These are phyloP conservation scores for Nicator chloris DNA, from an alignment of 2,113 vertebrate genomes.

Conservation along the genomic window DNA sequence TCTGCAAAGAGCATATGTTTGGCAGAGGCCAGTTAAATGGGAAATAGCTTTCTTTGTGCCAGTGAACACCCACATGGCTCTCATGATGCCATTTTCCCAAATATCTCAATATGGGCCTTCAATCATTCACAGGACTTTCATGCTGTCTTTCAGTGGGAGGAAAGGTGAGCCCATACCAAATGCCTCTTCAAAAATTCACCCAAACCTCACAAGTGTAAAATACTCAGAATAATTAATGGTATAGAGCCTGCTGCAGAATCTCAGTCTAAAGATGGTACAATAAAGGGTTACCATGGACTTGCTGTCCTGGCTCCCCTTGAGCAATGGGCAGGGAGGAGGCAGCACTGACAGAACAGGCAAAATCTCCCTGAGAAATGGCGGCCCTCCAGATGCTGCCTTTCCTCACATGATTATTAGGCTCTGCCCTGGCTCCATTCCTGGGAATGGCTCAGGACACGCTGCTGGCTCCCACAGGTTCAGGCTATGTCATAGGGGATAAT, in stretches of 20 bases:
- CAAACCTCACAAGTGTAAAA: not conserved
- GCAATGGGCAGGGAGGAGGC: not conserved
- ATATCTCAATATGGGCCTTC: not conserved
- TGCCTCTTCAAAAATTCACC: not conserved
- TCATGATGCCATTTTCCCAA: not conserved
- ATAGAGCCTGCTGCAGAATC: not conserved
- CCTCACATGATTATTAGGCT: not conserved
- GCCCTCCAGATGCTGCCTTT: not conserved
- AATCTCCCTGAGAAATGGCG: not conserved
- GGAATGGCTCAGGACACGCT: not conserved
- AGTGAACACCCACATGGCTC: not conserved
- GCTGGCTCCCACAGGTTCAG: accelerated
- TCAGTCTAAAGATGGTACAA: not conserved
- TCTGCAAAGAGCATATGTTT: not conserved
- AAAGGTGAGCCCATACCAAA: not conserved
- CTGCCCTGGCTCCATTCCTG: not conserved
- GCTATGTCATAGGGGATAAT: not conserved
- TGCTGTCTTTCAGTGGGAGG: not conserved
- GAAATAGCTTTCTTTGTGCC: not conserved
- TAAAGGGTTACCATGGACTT: not conserved
- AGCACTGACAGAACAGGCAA: not conserved
- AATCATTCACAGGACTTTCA: not conserved
- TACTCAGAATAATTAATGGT: not conserved
- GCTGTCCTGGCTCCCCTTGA: not conserved
- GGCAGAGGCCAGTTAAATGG: not conserved